Conservation (phyloP, 2,797 vertebrate genomes). For the Leontocebus nigricollis region DNA sequence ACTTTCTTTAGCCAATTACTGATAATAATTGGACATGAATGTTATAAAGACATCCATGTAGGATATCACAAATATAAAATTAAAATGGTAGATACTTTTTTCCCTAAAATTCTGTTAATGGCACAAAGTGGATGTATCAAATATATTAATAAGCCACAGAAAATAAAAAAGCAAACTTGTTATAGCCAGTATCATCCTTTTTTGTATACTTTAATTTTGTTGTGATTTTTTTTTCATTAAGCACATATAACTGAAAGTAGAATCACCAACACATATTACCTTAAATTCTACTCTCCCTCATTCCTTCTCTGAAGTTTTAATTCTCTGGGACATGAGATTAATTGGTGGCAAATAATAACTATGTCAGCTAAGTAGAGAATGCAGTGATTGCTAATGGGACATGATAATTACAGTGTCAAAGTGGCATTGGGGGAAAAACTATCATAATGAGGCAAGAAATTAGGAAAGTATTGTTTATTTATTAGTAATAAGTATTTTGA, state of each 20-base stretch:
- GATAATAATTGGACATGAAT: neutral
- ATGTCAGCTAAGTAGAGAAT: neutral
- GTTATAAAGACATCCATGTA: slow-evolving; percentile 16
- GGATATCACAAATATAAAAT: neutral
- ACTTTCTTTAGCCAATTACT: slow-evolving; percentile 9
- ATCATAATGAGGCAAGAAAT: neutral
- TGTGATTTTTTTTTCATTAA: neutral
- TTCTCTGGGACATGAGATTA: neutral
- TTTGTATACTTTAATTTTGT: neutral
- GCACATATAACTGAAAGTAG: neutral
- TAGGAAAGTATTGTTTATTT: neutral
- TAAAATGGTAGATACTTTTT: neutral
- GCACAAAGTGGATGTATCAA: neutral
- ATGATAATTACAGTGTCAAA: neutral
- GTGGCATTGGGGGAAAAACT: neutral
- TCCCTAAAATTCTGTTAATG: slow-evolving; percentile 9
- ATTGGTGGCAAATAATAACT: neutral
- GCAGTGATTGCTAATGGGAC: neutral
- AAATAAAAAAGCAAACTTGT: neutral
- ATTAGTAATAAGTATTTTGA: slow-evolving; percentile 17
- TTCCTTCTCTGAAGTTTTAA: neutral
- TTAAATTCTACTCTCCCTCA: neutral
- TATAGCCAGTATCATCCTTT: neutral
- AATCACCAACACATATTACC: neutral
- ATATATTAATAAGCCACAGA: neutral